These are phyloP conservation scores for Cremastinae sp. DNA, from an alignment of 2,888 invertebrate species.

Conservation along the genomic window DNA sequence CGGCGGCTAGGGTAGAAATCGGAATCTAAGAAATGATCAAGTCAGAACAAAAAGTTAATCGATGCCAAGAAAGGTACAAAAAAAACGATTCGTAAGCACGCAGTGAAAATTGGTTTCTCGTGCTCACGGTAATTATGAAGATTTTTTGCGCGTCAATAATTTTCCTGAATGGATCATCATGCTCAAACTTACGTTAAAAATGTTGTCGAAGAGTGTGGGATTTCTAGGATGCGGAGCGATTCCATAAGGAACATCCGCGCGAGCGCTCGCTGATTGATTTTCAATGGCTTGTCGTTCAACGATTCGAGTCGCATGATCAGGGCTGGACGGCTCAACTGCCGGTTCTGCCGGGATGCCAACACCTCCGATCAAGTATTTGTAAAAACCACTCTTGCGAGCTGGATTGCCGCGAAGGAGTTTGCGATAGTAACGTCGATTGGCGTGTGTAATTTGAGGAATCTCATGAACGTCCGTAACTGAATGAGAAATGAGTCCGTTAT, in stretches of 20 bases:
- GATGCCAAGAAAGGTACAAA: slow-evolving; percentile 46
- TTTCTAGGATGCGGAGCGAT: slow-evolving; percentile 12
- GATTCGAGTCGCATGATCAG: slow-evolving; percentile 56
- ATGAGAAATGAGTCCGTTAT: slow-evolving; percentile 13
- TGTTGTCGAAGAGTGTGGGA: slow-evolving; percentile 82
- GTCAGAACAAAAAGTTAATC: slow-evolving; percentile 65
- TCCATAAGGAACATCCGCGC: slow-evolving; percentile 30
- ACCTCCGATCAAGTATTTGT: slow-evolving; percentile 43
- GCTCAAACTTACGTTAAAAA: slow-evolving; percentile 83
- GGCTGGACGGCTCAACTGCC: slow-evolving; percentile 16
- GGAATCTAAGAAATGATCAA: slow-evolving; percentile 82
- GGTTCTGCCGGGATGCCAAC: slow-evolving; percentile 28
- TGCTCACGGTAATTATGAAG: slow-evolving; percentile 6
- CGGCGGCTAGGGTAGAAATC: slow-evolving; percentile 85
- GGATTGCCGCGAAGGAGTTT: slow-evolving; percentile 65
- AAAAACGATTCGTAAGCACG: slow-evolving; percentile 25
- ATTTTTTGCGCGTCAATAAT: not conserved
- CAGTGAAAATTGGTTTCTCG: not conserved
- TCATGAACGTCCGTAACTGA: slow-evolving; percentile 35
- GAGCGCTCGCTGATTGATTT: slow-evolving; percentile 7
- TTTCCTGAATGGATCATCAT: slow-evolving; percentile 1
- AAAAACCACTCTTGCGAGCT: slow-evolving; percentile 58
- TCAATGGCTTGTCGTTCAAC: slow-evolving; percentile 32
- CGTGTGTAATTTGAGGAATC: slow-evolving; percentile 38
- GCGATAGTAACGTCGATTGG: slow-evolving; percentile 70